Conservation (phyloP, 2,113 vertebrate genomes). For the Oncorhynchus mykiss region DNA sequence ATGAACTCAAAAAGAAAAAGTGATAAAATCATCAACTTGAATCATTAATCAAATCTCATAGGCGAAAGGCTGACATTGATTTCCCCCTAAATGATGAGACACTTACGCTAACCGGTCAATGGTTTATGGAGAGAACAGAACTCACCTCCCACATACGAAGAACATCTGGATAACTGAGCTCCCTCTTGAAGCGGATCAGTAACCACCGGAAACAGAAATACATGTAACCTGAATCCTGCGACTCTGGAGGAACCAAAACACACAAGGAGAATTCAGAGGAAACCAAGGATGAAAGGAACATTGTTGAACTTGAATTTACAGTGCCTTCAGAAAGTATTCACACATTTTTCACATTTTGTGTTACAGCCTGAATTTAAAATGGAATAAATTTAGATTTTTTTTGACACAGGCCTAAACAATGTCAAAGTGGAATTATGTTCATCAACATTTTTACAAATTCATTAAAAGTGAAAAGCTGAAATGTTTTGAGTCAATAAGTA, state of each 20-base stretch:
- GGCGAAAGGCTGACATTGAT: too few species aligned
- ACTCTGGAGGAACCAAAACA: slow-evolving; percentile 75
- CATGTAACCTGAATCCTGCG: slow-evolving; percentile 95
- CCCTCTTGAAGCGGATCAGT: slow-evolving; percentile 96
- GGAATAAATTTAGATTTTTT: too few species aligned
- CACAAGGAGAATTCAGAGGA: not conserved
- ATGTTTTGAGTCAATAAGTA: too few species aligned
- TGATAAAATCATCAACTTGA: not conserved
- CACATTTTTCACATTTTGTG: too few species aligned
- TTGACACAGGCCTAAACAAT: too few species aligned
- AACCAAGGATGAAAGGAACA: not conserved
- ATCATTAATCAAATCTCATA: not conserved
- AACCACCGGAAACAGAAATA: slow-evolving; percentile 99
- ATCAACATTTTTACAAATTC: too few species aligned
- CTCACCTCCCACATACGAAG: slow-evolving; percentile 97
- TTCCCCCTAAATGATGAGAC: too few species aligned
- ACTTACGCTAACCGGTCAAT: not conserved
- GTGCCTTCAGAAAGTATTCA: too few species aligned
- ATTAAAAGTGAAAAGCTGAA: too few species aligned
- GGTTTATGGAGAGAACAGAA: not conserved
- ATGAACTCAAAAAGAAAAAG: not conserved
- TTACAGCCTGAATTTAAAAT: too few species aligned
- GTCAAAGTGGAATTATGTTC: too few species aligned
- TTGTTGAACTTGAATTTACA: too few species aligned
- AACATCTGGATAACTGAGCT: slow-evolving; percentile 93